Evolutionary conservation across 2,113 vertebrate species (phyloP), one percentile per base, ranked within the genome.

Genomic region (Pseudopipra pipra): DNA sequence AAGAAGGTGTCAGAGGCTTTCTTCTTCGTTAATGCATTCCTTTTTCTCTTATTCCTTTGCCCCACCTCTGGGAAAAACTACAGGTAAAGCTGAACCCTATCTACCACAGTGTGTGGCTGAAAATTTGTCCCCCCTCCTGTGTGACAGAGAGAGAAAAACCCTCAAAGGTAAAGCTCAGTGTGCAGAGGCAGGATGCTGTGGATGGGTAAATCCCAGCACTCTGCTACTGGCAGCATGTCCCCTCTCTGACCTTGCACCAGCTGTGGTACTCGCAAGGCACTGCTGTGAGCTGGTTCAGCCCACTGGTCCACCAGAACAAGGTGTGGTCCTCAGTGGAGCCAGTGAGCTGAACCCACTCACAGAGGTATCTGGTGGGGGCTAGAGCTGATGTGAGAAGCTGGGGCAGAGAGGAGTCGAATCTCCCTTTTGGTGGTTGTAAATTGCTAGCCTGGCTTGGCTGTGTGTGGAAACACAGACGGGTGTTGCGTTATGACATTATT

Each of bases 401-500:
- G 17, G 12, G 23, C 62, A 67, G 25, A 37, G 47, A 27, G 39
- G 44, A 72, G 23, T 2, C 2, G 14, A 28, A 4, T 44, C 5
- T 51, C 14, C 70, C 44, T 70, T 41, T 52, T 4, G 6, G 27
- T 30, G 27, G 17, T 31, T 37, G 16, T 47, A 56, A 72, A 27
- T n/a, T 2, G 0, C 77, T 25, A 31, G n/a, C 43, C 43, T 78
- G 61, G 55, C 70, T 77, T 1, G 1, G 35, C 70, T 82, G 47
- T 1, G 0, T 12, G 70, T 7, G 6, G 76, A 47, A 85, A 47
- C 6, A 11, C 33, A 43, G 75, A 4, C 0, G 0, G 28, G 33
- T 27, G 19, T 59, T 81, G 46, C 2, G 3, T 75, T 91, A n/a
- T 0, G 1, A 18, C 16, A 2, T 35, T 11, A 33, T 72, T 85